Evolutionary conservation across 2,797 vertebrate species (phyloP).

Genomic region (Eulemur rubriventer): DNA sequence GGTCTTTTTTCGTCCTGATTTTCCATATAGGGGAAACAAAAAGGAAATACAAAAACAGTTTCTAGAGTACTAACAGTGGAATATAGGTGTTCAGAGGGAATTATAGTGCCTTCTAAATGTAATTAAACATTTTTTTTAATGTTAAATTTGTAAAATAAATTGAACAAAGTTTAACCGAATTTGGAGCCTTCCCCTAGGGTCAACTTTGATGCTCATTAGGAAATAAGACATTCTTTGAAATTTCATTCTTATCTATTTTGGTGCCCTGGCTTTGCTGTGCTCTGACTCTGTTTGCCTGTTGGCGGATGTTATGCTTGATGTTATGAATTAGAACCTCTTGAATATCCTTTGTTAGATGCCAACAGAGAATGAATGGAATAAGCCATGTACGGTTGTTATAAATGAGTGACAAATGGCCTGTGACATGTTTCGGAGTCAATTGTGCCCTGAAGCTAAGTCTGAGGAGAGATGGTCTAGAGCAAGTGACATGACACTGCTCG

Average conservation of each 20-base stretch:
- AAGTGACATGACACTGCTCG: too few relatives aligned
- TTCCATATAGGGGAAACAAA: not conserved
- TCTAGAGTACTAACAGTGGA: not conserved
- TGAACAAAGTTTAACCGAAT: not conserved
- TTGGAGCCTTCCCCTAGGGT: not conserved
- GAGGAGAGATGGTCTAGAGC: not conserved
- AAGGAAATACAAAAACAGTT: not conserved
- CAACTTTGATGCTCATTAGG: not conserved
- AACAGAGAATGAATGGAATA: not conserved
- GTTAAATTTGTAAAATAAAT: not conserved
- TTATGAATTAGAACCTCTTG: not conserved
- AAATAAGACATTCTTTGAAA: not conserved
- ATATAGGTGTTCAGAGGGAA: not conserved
- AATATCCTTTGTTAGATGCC: not conserved
- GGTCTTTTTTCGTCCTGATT: not conserved
- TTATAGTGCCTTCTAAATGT: rapidly evolving
- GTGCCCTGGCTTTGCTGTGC: not conserved
- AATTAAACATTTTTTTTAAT: not conserved
- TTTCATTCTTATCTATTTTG: not conserved
- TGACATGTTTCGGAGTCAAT: not conserved
- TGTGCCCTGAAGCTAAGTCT: not conserved
- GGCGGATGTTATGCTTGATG: not conserved
- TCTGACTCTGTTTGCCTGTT: not conserved
- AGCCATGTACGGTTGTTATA: not conserved
- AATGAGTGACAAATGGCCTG: not conserved